Percentiles rank a stretch among this genome's conserved stretches.
Conservation (phyloP, 2,797 vertebrate genomes). For the Artibeus jamaicensis region DNA sequence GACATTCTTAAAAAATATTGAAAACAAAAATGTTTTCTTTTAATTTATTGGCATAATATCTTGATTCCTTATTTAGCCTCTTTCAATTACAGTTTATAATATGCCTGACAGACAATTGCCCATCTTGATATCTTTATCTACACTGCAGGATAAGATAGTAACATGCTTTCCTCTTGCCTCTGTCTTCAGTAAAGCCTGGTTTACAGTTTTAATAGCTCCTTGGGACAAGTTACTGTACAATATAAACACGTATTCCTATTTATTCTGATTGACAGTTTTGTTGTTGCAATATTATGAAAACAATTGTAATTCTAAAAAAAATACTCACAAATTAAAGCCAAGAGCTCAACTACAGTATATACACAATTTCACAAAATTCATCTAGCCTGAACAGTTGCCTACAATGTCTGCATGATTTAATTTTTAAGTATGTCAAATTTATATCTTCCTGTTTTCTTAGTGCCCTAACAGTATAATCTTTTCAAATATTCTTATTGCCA, state of each 20-base stretch:
- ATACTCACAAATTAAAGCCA: slow-evolving; percentile 53
- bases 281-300: slow-evolving; percentile 75
- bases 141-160: slow-evolving; percentile 76
- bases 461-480: neutral
- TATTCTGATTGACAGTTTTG: slow-evolving; percentile 75
- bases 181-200: slow-evolving; percentile 66
- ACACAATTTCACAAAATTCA: neutral
- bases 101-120: neutral
- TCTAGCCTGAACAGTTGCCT: neutral
- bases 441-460: neutral
- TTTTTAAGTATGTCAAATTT: neutral
- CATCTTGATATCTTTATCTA: slow-evolving; percentile 61
- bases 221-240: slow-evolving; percentile 70
- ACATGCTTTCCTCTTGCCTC: slow-evolving; percentile 74
- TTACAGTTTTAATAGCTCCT: slow-evolving; percentile 76
- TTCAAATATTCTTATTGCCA: neutral
- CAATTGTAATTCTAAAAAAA: slow-evolving; percentile 71
- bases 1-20: slow-evolving; percentile 2
- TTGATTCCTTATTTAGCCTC: slow-evolving; percentile 43
- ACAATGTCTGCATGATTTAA: neutral
- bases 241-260: slow-evolving; percentile 84
- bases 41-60: neutral
- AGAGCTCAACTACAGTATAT: slow-evolving; percentile 26
- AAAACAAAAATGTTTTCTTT: slow-evolving; percentile 46
- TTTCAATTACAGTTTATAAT: slow-evolving; percentile 59